Percentiles rank a stretch among this genome's conserved stretches.
Evolutionary conservation across 2,113 vertebrate species (phyloP).

Genomic region (Trogon surrucura): DNA sequence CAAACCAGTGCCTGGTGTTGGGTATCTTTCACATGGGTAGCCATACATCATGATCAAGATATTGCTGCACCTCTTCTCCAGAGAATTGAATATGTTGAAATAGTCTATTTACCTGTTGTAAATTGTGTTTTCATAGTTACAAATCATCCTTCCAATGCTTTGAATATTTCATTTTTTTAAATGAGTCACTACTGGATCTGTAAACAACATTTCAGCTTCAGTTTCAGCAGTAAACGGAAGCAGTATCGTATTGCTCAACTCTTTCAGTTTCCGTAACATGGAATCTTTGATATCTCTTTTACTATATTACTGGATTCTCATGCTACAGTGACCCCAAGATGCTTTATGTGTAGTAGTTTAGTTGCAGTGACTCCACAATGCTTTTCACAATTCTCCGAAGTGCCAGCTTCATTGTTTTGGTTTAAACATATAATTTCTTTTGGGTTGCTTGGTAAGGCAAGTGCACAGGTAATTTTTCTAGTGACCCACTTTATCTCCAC

Average conservation of each 20-base stretch:
- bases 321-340: background rate
- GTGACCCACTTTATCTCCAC: slow-evolving; percentile 19
- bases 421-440: background rate
- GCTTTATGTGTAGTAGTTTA: background rate
- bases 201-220: background rate
- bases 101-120: background rate
- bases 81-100: background rate
- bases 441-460: background rate
- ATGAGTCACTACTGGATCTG: background rate
- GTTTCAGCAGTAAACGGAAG: background rate
- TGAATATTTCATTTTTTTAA: background rate
- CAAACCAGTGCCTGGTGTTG: background rate
- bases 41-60: background rate
- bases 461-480: background rate
- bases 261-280: background rate
- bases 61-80: background rate
- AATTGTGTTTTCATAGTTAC: background rate
- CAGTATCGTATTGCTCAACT: background rate
- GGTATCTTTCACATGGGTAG: background rate
- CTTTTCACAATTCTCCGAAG: background rate
- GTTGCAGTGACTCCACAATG: background rate
- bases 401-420: background rate
- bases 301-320: background rate
- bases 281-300: background rate
- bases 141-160: background rate